A percentile compares a stretch with the other conserved stretches of the same genome.
Evolutionary conservation across 1,140 invertebrate species (phyloP).

Genomic region (Sycobia sp.): DNA sequence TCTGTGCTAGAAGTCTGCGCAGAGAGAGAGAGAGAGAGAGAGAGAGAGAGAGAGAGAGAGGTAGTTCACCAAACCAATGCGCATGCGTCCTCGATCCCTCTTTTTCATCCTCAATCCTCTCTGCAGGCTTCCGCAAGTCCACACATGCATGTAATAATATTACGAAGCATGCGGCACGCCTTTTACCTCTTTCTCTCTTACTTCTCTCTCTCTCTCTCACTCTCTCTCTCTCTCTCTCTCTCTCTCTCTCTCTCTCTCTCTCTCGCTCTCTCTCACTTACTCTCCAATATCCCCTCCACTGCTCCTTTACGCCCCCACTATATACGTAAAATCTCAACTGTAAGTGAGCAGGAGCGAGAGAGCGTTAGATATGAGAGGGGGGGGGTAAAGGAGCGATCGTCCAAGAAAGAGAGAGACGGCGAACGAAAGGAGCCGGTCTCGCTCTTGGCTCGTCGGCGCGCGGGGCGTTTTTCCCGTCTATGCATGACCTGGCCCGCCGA

Average conservation of each 20-base stretch:
- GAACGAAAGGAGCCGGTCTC: too few relatives aligned
- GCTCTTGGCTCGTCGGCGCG: background rate
- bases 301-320: background rate
- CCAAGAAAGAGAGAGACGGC: background rate
- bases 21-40: background rate
- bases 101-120: background rate
- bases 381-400: too few relatives aligned
- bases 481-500: too few relatives aligned
- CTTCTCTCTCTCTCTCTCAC: background rate
- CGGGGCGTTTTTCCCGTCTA: slow-evolving; percentile 30
- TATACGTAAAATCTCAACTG: too few relatives aligned
- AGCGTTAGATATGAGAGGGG: too few relatives aligned
- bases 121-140: background rate
- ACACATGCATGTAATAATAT: slow-evolving; percentile 12
- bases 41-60: slow-evolving; percentile 7
- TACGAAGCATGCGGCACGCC: slow-evolving; percentile 22
- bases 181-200: background rate
- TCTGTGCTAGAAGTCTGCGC: too few relatives aligned
- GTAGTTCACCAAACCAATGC: slow-evolving; percentile 29
- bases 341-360: too few relatives aligned
- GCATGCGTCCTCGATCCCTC: slow-evolving; percentile 36
- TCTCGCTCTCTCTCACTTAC: too few relatives aligned
- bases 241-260: too few relatives aligned
- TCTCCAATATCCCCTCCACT: background rate
- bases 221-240: background rate